These are phyloP conservation scores for Drosophila cardini DNA, from an alignment of 1,140 invertebrate species.

Conservation along the genomic window DNA sequence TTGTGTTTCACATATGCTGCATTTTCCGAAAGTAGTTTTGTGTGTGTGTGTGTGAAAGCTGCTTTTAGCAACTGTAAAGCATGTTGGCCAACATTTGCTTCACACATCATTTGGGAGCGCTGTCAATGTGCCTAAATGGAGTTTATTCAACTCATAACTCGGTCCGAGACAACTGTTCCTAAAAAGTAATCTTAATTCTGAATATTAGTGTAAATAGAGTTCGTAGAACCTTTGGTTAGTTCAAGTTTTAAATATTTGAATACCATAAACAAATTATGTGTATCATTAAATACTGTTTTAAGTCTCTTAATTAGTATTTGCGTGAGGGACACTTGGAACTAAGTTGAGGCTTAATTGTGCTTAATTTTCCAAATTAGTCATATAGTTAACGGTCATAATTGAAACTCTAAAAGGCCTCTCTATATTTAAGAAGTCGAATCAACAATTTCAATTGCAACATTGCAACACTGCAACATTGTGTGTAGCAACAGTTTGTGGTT, in stretches of 20 bases:
- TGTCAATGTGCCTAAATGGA: constrained; percentile 3
- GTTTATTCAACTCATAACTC: constrained; percentile 21
- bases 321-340: too few relatives aligned
- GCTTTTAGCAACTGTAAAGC: constrained; percentile 20
- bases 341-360: too few relatives aligned
- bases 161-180: background rate
- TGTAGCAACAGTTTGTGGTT: background rate
- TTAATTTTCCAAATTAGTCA: too few relatives aligned
- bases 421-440: background rate
- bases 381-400: background rate
- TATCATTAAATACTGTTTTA: too few relatives aligned
- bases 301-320: too few relatives aligned
- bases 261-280: too few relatives aligned
- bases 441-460: background rate
- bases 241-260: too few relatives aligned
- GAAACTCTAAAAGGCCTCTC: background rate
- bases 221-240: too few relatives aligned
- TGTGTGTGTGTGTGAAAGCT: constrained; percentile 13
- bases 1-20: constrained; percentile 21
- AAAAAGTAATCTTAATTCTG: background rate
- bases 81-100: constrained; percentile 16
- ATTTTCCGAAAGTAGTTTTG: background rate
- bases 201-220: too few relatives aligned
- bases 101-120: constrained; percentile 28
- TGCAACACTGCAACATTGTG: background rate